Evolutionary conservation across 2,888 invertebrate species (phyloP), one percentile per base, ranked within the genome.

Genomic region (Gymnosoma rotundatum): DNA sequence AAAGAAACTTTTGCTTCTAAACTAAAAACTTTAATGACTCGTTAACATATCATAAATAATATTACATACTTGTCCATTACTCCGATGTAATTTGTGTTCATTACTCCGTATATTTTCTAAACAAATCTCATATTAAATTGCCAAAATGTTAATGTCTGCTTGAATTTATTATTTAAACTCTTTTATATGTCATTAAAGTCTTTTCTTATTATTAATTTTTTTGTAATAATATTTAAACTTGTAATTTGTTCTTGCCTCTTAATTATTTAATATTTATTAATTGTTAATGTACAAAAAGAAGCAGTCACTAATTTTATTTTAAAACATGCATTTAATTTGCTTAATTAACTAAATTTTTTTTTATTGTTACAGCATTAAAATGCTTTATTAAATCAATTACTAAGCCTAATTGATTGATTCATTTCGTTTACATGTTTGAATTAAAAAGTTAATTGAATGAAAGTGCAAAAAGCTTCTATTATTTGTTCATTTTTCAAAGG

Each of bases 391-490:
- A 78, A 42, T 70, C 54, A 78, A 69, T 78, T 45, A 69, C 20
- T 54, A 56, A 36, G 18, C 63, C 69, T 42, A 74, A 58, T 70
- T 56, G 20, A 52, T 60, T 80, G 61, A 54, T 70, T 61, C 67
- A 25, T 67, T 38, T 10, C 10, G 38, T 38, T 75, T 58, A 56
- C 45, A 38, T 18, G 72, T 70, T 32, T 32, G 36, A 64, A 76
- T 74, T 75, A 87, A 86, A 83, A 82, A 52, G 8, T 76, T 66
- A 60, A 73, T 73, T 73, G 66, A 82, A 70, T 70, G 20, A 75
- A 81, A 78, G 89, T 90, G 91, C 90, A 91, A 89, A 90, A 90
- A 88, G 87, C 90, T 89, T 88, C 90, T 88, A 89, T 88, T 87
- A 89, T 88, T 89, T 87, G 86, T 85, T 63, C 86, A 86, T 83